Evolutionary conservation across 2,797 vertebrate species (phyloP), one percentile per base, ranked within the genome.

Genomic region (Tokudaia tokunoshimensis): DNA sequence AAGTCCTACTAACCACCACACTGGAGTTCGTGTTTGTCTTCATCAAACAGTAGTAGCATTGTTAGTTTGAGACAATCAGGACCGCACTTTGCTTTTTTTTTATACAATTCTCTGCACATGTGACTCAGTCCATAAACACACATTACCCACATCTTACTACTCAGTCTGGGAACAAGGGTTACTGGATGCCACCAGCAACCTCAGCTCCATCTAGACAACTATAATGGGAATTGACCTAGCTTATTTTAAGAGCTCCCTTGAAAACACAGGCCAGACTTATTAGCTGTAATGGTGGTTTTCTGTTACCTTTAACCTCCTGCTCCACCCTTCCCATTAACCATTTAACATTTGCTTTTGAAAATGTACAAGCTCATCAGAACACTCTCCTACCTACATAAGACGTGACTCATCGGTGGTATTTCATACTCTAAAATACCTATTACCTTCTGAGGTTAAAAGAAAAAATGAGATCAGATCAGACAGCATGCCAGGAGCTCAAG

Each of bases 321-420:
- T 22, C 17, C 41, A 93, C 57, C 13, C 22, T 47, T 94, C 13
- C 82, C 65, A 97, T 84, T 37, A 93, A 80, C 31, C 63, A 75
- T 74, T 47, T 75, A 91, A 63, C 89, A 94, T 94, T 82, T 94
- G 91, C 93, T 96, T 97, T 90, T 44, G 65, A 94, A 96, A 97
- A 96, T 67, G 80, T 14, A 81, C 26, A 72, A 47, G 82, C 44
- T 80, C 61, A 55, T 3, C 57, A 59, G 91, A 95, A 91, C 81
- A 83, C 9, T 92, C 75, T 78, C 59, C 57, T 17, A 72, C 55
- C 29, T 57, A 84, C 7, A 82, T 50, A 34, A 96, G 94, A 93
- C 24, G 15, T 86, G 97, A 94, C 44, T 82, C 50, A 79, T 67
- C 50, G 86, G 89, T 67, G 65, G 50, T 50, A 92, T 52, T 86